Base-by-base conservation (phyloP, 2,113 vertebrate genomes). In the Leptocoma aspasia region DNA sequence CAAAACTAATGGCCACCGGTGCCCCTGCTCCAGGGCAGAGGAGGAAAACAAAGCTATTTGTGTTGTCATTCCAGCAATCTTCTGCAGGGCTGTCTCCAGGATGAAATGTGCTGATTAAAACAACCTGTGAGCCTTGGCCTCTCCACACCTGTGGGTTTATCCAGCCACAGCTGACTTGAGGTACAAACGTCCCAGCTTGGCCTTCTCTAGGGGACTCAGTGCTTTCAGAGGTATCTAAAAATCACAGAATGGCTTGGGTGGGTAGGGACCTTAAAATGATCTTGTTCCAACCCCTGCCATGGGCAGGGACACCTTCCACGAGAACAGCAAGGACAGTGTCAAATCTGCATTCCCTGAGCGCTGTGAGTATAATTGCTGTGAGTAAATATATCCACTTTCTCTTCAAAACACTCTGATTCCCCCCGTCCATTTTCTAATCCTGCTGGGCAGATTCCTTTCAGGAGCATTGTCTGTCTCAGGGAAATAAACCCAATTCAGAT, bases 41-140 rank as follows among this genome's bases (percentile, higher is more conserved):
- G 22, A 76, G 54, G 27, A 73, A 91, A 92, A 82, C 82, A 93
- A 65, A 92, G 64, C 30, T 71, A 69, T 91, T 82, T 60, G 23
- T 87, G 35, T 15, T 87, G 86, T 16, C 41, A 21, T 31, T 31
- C 60, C 27, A 47, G 56, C 44, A 49, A 11, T 49, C 78, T 71
- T 69, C 63, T 35, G 35, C 61, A 61, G 57, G 72, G 37, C 64
- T 37, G 28, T 23, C 33, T 47, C 41, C 19, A 65, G 65, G 47
- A 66, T 52, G 10, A 54, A 86, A 70, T 3, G 33, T n/a, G 50
- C 31, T 82, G 57, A 42, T 69, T 44, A 24, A 79, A 87, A 45
- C 31, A 10, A 10, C 2, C n/a, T 4, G 17, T 1, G 37, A 70
- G n/a, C 30, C 44, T 23, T 50, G 30, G 39, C 1, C 15, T 76